Percentiles rank a stretch among this genome's conserved stretches.
Conservation (phyloP, 2,888 invertebrate species). For the Dichetophora obliterata region DNA sequence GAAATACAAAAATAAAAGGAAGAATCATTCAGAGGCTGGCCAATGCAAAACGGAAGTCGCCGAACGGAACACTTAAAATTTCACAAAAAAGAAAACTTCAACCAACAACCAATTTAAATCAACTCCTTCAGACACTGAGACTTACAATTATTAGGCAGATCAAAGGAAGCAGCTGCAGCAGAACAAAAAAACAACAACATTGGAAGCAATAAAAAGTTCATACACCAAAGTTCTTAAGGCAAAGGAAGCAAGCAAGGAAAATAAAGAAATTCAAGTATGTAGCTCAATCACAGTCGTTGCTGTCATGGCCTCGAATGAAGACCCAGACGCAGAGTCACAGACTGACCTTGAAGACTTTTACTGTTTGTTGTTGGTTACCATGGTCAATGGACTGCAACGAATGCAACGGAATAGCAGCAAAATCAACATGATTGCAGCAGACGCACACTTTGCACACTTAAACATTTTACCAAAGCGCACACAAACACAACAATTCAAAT, state of each 20-base stretch:
- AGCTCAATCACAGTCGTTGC: neutral
- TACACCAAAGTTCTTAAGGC: too few species aligned
- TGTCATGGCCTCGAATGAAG: neutral
- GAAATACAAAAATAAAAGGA: too few species aligned
- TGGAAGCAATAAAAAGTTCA: too few species aligned
- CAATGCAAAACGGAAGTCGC: neutral
- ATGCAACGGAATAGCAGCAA: neutral
- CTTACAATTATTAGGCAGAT: neutral
- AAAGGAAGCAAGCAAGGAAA: neutral
- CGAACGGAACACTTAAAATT: neutral
- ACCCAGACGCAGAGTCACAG: neutral
- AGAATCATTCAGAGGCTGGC: too few species aligned
- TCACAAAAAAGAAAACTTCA: neutral
- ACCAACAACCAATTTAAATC: neutral
- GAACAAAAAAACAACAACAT: neutral
- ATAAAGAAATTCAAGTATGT: neutral
- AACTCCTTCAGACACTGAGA: neutral
- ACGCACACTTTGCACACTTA: neutral
- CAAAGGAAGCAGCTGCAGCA: neutral
- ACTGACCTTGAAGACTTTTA: conserved; percentile 13
- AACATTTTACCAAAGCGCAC: neutral
- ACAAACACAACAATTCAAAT: neutral
- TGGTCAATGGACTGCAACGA: conserved; percentile 7
- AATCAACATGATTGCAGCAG: neutral
- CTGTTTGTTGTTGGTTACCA: neutral